Conservation (phyloP, 2,888 invertebrate species). For the Melieria picta region DNA sequence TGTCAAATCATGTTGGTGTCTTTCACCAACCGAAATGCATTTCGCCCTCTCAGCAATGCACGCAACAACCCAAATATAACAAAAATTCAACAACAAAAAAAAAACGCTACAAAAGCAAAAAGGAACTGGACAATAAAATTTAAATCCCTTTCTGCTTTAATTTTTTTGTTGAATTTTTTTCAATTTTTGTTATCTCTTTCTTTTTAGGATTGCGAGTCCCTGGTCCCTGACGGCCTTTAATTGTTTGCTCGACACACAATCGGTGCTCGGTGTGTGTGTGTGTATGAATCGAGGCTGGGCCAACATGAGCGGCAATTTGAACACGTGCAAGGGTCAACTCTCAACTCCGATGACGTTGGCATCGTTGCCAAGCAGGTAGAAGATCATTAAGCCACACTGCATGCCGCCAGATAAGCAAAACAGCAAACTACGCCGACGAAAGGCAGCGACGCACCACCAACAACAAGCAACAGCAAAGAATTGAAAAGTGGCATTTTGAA, state of each 20-base stretch:
- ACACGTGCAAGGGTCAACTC: constrained; percentile 62
- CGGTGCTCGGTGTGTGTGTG: neutral
- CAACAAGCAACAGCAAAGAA: constrained; percentile 10
- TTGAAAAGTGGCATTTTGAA: neutral
- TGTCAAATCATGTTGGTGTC: constrained; percentile 37
- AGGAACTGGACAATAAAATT: constrained; percentile 37
- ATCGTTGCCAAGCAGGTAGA: constrained; percentile 4
- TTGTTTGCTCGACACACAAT: too few species aligned
- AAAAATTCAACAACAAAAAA: neutral
- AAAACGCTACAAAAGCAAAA: constrained; percentile 2
- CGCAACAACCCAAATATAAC: constrained; percentile 15
- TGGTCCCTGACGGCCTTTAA: too few species aligned
- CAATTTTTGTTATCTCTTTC: too few species aligned
- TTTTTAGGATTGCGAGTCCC: too few species aligned
- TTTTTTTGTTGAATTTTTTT: too few species aligned
- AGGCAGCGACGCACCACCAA: constrained; percentile 4
- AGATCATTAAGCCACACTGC: constrained; percentile 20
- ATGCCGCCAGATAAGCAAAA: constrained; percentile 11
- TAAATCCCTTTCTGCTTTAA: constrained; percentile 50
- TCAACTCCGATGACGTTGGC: constrained; percentile 9
- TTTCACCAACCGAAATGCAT: constrained; percentile 36
- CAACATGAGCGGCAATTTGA: constrained; percentile 43
- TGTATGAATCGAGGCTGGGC: neutral
- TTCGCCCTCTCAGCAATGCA: constrained; percentile 21
- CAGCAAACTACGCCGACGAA: neutral